Base-by-base conservation (phyloP, 2,113 vertebrate species). In the Percina caprodes region DNA sequence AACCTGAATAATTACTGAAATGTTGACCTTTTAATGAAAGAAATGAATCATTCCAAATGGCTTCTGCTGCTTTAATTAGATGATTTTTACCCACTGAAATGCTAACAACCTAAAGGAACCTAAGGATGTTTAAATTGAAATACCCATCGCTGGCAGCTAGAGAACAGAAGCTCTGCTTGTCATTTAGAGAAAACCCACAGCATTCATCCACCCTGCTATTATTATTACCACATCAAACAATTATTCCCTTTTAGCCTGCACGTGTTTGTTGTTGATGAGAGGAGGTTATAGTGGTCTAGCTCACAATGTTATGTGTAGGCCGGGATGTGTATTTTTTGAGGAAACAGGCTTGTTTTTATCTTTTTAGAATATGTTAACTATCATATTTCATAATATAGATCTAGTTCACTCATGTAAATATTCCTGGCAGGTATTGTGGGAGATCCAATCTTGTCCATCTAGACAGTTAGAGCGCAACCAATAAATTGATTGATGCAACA, bases 41-140 rank as follows among this genome's bases (percentile, higher is more conserved):
- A 72, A 72, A 45, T 51, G 2, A 80, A 73, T 84, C 19, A 74
- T 76, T 65, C 62, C 49, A 48, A 77, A 74, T 51, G 16, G 26
- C 33, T 83, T 77, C 39, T 83, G 71, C 26, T 56, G 69, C 30
- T 78, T 30, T 85, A 83, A 90, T 91, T 86, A 80, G 60, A 86
- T 55, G 5, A 54, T 85, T 89, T 90, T 74, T 63, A 33, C 26
- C 35, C 55, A 8, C 63, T 48, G 26, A 52, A 60, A 76, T 0
- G 1, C 45, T n/a, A 19, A 21, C 16, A 21, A 24, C 30, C 18
- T 24, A 16, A 66, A 42, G 39, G 39, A 48, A 60, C 54, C 63
- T 55, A 77, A 33, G 35, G 42, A 68, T 84, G 21, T 85, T 87
- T 67, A 62, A 74, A 55, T n/a, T 33, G 46, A 73, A 71, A 46